These are phyloP conservation scores for Engystomops pustulosus DNA, from an alignment of 2,113 vertebrate species.

Conservation along the genomic window DNA sequence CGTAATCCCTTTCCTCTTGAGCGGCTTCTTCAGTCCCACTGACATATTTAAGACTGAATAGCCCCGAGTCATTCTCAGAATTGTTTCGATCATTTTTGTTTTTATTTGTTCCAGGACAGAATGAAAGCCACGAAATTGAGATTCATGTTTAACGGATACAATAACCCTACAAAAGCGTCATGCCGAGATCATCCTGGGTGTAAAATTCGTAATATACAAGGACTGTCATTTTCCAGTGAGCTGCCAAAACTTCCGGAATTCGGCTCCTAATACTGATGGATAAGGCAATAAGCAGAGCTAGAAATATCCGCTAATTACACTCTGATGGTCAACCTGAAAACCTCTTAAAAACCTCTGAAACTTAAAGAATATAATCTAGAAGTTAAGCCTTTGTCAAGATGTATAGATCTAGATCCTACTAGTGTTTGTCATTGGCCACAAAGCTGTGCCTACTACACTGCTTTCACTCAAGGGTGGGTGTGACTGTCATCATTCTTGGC, in stretches of 20 bases:
- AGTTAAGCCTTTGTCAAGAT: too few relatives aligned
- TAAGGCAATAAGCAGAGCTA: too few relatives aligned
- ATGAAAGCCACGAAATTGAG: slow-evolving; percentile 38
- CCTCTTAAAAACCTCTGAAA: too few relatives aligned
- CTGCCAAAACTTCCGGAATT: slow-evolving; percentile 3
- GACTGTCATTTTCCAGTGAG: slow-evolving; percentile 8
- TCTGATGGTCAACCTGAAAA: too few relatives aligned
- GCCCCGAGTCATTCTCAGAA: slow-evolving; percentile 40
- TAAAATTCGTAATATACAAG: slow-evolving; percentile 37
- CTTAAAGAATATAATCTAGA: too few relatives aligned
- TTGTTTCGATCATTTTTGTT: slow-evolving; percentile 37
- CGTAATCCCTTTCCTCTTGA: slow-evolving; percentile 37
- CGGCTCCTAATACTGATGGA: slow-evolving; percentile 18
- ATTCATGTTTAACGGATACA: slow-evolving; percentile 17
- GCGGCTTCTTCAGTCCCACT: slow-evolving; percentile 8
- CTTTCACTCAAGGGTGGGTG: too few relatives aligned
- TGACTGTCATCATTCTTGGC: too few relatives aligned
- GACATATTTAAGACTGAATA: slow-evolving; percentile 53
- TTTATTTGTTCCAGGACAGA: slow-evolving; percentile 22
- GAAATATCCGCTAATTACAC: too few relatives aligned
- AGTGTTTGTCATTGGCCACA: too few relatives aligned
- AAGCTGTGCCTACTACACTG: too few relatives aligned
- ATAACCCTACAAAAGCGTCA: slow-evolving; percentile 27
- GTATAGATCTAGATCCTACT: too few relatives aligned
- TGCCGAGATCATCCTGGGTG: slow-evolving; percentile 1